Base-by-base conservation (phyloP, 2,888 invertebrate genomes). In the Nemoura dubitans region DNA sequence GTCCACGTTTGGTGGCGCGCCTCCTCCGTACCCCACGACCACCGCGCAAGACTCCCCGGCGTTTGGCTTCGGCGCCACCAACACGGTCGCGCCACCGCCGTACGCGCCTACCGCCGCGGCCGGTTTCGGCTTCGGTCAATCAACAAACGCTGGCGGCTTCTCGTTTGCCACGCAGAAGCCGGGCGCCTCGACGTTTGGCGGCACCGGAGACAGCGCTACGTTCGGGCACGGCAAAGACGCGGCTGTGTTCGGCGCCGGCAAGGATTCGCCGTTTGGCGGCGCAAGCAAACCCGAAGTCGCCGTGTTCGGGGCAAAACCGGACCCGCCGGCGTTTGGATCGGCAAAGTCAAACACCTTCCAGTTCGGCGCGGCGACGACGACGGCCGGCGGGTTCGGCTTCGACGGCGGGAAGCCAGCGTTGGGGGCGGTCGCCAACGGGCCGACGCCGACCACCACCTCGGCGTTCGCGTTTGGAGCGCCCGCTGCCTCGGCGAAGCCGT, bases 341-440 rank as follows among this genome's bases (percentile, higher is more conserved):
- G 28, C 78, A 7, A 26, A 10, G 10, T 27, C 26, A 6, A 78
- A 28, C 25, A 7, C 26, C 28, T 80, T 80, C 76, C 80, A 80
- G 80, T 80, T 80, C 81, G 16, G n/a, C 81, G 10, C 30, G 28
- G 16, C 28, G 16, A 30, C 28, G 28, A 10, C 81, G 14, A 30
- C 29, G 28, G n/a, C 81, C 14, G 76, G 29, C 25, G 84, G 59
- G 3, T 84, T 84, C 76, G 43, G 27, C 26, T 76, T 84, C 28
- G 84, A 84, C 14, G 5, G 29, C 14, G 28, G 7, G 29, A 81
- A 81, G n/a, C 30, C 28, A 1, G 30, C 81, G 30, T 59, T 36
- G 3, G 36, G 36, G 3, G 43, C 25, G 0, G 43, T 0, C 6
- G 59, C n/a, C 5, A 83, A 28, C 26, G 43, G 59, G 6, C 25